These are phyloP conservation scores for Steatornis caripensis DNA, from an alignment of 2,113 vertebrate species.

Conservation along the genomic window DNA sequence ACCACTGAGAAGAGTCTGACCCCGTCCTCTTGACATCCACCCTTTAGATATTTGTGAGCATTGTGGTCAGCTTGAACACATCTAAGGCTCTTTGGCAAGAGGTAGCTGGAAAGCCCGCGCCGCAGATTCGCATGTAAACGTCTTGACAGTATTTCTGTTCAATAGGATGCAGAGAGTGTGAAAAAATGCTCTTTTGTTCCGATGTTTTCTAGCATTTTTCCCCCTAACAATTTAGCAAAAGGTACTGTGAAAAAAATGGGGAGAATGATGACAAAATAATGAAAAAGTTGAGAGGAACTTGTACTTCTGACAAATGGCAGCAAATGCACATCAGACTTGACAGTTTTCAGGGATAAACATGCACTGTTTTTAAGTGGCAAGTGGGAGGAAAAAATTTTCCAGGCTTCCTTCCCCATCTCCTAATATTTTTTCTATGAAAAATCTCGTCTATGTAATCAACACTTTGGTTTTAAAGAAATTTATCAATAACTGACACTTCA, in stretches of 20 bases:
- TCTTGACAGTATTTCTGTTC: conserved; percentile 2
- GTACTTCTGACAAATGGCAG: conserved; percentile 44
- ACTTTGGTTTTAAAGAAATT: conserved; percentile 11
- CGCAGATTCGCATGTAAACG: neutral
- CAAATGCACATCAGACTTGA: conserved; percentile 58
- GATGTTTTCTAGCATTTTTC: neutral
- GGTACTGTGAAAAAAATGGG: neutral
- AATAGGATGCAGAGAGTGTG: neutral
- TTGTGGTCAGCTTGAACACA: neutral
- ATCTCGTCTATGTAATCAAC: neutral
- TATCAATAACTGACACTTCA: conserved; percentile 37
- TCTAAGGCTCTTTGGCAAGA: neutral
- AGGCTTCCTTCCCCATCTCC: neutral
- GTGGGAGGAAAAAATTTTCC: conserved; percentile 60
- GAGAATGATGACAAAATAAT: conserved; percentile 36
- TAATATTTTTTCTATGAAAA: conserved; percentile 26
- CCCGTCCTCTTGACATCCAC: too few species aligned
- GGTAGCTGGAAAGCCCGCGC: neutral
- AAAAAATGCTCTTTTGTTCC: conserved; percentile 49
- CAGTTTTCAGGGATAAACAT: conserved; percentile 54
- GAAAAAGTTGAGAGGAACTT: conserved; percentile 34
- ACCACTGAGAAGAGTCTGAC: too few species aligned
- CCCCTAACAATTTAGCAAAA: neutral
- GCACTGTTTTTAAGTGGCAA: conserved; percentile 48
- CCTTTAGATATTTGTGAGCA: too few species aligned